Conservation (phyloP, 2,888 invertebrate species). For the Pristionchus entomophagus region DNA sequence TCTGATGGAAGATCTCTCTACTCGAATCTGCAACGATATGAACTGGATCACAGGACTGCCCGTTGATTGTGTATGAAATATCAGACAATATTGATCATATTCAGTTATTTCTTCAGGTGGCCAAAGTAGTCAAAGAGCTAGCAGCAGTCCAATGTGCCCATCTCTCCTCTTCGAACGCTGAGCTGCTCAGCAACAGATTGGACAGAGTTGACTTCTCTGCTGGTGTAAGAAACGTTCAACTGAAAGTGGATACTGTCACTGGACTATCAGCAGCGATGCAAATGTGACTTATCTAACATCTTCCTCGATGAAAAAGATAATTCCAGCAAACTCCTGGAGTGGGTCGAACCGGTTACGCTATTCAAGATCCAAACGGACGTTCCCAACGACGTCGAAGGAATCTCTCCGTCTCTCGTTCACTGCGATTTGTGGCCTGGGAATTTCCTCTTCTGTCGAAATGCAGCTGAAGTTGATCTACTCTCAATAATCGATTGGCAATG, state of each 20-base stretch:
- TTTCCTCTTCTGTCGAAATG: neutral
- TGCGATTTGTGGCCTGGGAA: constrained; percentile 9
- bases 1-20: neutral
- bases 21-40: neutral
- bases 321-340: neutral
- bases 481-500: constrained; percentile 22
- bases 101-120: neutral
- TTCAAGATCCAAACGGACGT: neutral
- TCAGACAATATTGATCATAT: neutral
- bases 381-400: neutral
- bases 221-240: neutral
- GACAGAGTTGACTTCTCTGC: neutral
- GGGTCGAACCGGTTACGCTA: constrained; percentile 20
- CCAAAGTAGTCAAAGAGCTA: neutral
- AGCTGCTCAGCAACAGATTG: constrained; percentile 4
- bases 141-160: neutral
- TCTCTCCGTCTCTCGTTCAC: constrained; percentile 3
- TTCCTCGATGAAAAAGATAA: neutral
- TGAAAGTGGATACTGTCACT: neutral
- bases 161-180: neutral
- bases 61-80: neutral
- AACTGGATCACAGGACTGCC: neutral
- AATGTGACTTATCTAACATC: neutral
- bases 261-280: neutral
- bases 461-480: neutral